Conservation (phyloP, 2,113 vertebrate species). For the Lanius ludovicianus region DNA sequence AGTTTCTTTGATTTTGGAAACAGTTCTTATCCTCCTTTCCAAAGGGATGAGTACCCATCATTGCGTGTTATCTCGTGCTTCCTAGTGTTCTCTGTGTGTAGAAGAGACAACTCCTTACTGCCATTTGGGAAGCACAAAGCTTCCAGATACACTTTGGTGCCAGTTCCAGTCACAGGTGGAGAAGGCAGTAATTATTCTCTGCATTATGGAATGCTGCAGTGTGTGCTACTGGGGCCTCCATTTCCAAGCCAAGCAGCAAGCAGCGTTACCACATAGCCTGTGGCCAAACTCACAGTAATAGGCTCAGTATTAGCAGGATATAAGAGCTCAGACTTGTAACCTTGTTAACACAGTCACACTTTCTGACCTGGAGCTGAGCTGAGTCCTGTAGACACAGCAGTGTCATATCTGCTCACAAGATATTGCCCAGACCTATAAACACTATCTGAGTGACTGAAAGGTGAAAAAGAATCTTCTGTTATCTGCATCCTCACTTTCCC, state of each 20-base stretch:
- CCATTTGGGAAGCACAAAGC: background rate
- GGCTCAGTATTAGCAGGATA: background rate
- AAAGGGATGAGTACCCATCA: background rate
- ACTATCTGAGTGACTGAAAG: background rate
- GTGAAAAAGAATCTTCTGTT: background rate
- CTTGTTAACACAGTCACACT: background rate
- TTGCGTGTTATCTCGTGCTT: fast-evolving
- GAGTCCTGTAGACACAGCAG: background rate
- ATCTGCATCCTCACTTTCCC: background rate
- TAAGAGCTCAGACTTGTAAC: background rate
- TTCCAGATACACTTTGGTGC: background rate
- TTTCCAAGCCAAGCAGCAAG: background rate
- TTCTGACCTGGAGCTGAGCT: background rate
- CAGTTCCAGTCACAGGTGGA: background rate
- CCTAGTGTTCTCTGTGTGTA: background rate
- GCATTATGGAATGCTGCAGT: background rate
- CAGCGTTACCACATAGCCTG: background rate
- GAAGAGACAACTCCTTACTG: background rate
- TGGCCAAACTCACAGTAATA: background rate
- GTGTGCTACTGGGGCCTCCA: background rate
- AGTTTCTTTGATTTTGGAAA: background rate
- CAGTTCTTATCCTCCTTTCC: background rate
- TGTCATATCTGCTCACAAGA: background rate
- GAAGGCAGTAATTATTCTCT: background rate
- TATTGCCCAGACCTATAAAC: background rate